phyloP scores from a whole-genome alignment of 2,888 invertebrate species.

The Drosophila nigritarsus region DNA sequence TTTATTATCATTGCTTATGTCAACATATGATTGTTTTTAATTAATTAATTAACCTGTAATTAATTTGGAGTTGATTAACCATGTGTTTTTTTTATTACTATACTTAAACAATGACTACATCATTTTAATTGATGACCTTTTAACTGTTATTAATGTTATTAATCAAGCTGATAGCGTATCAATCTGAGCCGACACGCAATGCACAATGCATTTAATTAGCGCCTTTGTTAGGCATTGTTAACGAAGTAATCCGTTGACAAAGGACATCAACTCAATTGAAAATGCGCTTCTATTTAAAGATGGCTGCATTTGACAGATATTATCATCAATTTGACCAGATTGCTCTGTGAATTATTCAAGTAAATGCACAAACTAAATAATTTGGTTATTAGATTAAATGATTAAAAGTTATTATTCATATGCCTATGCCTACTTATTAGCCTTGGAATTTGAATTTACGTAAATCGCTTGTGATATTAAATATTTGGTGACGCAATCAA shows the following conservation, averaged over 20 bases:
- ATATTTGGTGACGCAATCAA: background rate
- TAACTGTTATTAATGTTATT: constrained; percentile 12
- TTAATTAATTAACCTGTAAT: constrained; percentile 63
- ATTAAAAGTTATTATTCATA: too few species aligned
- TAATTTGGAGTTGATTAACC: constrained; percentile 42
- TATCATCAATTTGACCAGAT: background rate
- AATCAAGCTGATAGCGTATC: constrained; percentile 7
- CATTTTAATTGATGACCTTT: background rate
- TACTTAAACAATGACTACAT: constrained; percentile 12
- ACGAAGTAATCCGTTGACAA: background rate
- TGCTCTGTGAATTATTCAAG: background rate
- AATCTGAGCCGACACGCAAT: background rate
- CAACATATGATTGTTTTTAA: constrained; percentile 49
- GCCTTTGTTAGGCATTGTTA: background rate
- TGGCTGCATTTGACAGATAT: background rate
- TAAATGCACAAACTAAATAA: background rate
- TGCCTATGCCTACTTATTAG: too few species aligned
- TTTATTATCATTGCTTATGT: constrained; percentile 10
- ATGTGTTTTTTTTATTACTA: constrained; percentile 11
- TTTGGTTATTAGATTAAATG: background rate
- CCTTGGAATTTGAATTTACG: too few species aligned
- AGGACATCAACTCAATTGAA: background rate
- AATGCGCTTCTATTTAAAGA: background rate
- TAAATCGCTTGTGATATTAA: background rate
- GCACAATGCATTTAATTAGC: constrained; percentile 24